Conservation (phyloP, 2,888 invertebrate species). For the Autographa gamma region DNA sequence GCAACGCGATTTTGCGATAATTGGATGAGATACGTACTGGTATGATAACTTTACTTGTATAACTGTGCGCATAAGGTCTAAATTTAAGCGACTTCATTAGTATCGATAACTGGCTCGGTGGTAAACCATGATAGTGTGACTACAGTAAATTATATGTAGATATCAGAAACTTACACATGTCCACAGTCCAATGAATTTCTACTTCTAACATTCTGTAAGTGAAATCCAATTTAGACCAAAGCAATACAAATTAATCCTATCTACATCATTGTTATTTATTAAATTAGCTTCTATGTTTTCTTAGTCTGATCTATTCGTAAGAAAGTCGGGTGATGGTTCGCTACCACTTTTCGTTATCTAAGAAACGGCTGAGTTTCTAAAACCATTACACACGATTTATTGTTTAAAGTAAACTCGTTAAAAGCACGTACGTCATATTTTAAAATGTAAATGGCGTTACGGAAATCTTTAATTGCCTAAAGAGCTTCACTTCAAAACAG, state of each 20-base stretch:
- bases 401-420: conserved; percentile 60
- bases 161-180: background rate
- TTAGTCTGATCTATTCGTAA: conserved; percentile 37
- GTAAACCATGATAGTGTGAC: background rate
- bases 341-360: conserved; percentile 53
- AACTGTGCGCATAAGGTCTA: background rate
- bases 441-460: conserved; percentile 55
- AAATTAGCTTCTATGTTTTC: conserved; percentile 62
- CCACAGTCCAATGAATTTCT: background rate
- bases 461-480: conserved; percentile 50
- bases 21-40: background rate
- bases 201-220: background rate
- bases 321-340: conserved; percentile 55
- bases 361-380: conserved; percentile 62
- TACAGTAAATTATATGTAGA: background rate
- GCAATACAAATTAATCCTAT: background rate
- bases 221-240: background rate
- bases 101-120: background rate
- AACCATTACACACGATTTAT: conserved; percentile 65
- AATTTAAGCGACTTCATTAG: background rate
- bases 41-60: background rate
- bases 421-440: conserved; percentile 51
- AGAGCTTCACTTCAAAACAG: conserved; percentile 51
- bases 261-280: conserved; percentile 43
- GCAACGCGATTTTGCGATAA: background rate